Conservation (phyloP, 2,797 vertebrate genomes). For the Centroberyx gerrardi region DNA sequence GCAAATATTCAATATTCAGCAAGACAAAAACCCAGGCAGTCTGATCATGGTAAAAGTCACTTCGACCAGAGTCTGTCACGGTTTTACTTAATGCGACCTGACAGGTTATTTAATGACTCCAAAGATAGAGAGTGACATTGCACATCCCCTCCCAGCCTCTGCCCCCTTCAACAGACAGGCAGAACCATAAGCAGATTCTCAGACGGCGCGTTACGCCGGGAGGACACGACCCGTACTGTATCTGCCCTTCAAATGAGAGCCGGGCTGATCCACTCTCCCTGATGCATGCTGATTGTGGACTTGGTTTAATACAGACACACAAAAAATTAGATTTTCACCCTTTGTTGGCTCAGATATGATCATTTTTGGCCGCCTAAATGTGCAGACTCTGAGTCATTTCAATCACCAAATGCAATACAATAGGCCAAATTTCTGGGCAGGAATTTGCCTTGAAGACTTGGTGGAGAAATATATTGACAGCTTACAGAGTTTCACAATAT, state of each 20-base stretch:
- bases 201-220: conserved; percentile 29
- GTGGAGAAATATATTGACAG: not conserved
- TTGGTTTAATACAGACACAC: conserved; percentile 16
- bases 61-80: not conserved
- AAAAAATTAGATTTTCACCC: not conserved
- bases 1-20: not conserved
- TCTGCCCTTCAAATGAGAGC: conserved; percentile 31
- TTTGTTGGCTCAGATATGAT: not conserved
- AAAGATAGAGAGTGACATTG: conserved; percentile 53
- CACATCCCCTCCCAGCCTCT: conserved; percentile 34
- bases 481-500: too few relatives aligned
- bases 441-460: not conserved
- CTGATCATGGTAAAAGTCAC: not conserved
- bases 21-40: not conserved
- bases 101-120: conserved; percentile 57
- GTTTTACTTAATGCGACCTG: conserved; percentile 56
- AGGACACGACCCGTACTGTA: conserved; percentile 27
- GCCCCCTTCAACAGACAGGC: conserved; percentile 35
- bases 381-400: not conserved
- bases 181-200: conserved; percentile 42
- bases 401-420: not conserved
- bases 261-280: conserved; percentile 20
- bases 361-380: not conserved
- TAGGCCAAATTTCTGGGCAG: not conserved
- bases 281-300: conserved; percentile 7